Conservation (phyloP, 2,113 vertebrate genomes). For the Ardeotis arabs region DNA sequence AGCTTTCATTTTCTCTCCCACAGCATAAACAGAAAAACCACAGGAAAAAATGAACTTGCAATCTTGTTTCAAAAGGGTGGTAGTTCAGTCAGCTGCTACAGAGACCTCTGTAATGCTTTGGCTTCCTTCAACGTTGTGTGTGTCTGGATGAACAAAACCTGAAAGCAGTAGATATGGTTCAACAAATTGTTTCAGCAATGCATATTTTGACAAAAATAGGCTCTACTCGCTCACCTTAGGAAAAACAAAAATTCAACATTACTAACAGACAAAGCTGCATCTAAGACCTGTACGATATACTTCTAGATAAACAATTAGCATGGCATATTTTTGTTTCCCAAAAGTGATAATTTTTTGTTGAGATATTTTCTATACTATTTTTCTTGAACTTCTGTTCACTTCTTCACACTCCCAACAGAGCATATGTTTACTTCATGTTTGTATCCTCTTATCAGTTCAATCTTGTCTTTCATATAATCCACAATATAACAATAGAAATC, state of each 20-base stretch:
- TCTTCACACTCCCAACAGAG: neutral
- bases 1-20: neutral
- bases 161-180: neutral
- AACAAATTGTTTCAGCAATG: neutral
- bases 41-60: neutral
- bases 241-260: neutral
- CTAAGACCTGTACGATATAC: neutral
- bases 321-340: neutral
- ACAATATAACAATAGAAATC: neutral
- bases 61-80: neutral
- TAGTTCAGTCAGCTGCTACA: neutral
- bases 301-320: neutral
- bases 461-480: neutral
- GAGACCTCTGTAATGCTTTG: neutral
- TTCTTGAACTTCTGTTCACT: neutral
- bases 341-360: neutral
- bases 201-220: neutral
- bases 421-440: neutral
- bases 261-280: neutral
- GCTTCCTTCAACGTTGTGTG: neutral
- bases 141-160: neutral
- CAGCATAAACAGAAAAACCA: neutral
- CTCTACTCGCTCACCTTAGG: neutral
- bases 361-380: neutral
- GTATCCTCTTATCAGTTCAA: neutral